These are phyloP conservation scores for Apis cerana DNA, from an alignment of 1,140 invertebrate species.

Conservation along the genomic window DNA sequence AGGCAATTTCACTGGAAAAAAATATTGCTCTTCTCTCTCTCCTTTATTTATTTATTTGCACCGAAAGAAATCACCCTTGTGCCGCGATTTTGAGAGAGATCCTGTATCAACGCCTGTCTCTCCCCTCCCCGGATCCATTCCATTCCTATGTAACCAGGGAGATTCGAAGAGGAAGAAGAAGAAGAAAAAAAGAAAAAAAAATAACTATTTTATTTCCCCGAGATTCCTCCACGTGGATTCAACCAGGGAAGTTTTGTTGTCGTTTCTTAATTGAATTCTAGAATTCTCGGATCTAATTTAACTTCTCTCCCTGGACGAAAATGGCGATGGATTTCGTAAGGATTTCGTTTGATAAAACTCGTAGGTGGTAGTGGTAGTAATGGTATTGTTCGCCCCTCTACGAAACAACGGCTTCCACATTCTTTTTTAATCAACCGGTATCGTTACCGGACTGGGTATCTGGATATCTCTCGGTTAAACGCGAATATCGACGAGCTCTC, in stretches of 20 bases:
- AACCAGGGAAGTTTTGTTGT: background rate
- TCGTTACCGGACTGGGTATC: background rate
- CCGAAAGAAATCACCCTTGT: too few species aligned
- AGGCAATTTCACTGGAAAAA: too few species aligned
- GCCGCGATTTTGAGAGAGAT: too few species aligned
- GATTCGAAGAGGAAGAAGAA: too few species aligned
- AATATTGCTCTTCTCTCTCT: too few species aligned
- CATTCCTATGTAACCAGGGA: too few species aligned
- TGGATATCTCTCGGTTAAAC: background rate
- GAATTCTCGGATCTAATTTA: conserved; percentile 6
- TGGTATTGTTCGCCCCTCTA: background rate
- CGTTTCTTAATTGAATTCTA: conserved; percentile 9
- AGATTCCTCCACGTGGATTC: background rate
- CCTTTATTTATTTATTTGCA: too few species aligned
- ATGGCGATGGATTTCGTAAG: background rate
- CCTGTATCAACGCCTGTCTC: too few species aligned
- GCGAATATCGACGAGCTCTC: conserved; percentile 6
- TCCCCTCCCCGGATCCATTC: too few species aligned
- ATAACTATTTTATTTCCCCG: background rate
- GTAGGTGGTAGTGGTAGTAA: background rate
- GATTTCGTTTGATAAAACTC: background rate
- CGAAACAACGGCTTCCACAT: background rate
- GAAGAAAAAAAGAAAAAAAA: too few species aligned
- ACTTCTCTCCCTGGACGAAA: background rate
- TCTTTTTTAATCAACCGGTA: background rate